Evolutionary conservation across 2,113 vertebrate species (phyloP).

Genomic region (Shinisaurus crocodilurus): DNA sequence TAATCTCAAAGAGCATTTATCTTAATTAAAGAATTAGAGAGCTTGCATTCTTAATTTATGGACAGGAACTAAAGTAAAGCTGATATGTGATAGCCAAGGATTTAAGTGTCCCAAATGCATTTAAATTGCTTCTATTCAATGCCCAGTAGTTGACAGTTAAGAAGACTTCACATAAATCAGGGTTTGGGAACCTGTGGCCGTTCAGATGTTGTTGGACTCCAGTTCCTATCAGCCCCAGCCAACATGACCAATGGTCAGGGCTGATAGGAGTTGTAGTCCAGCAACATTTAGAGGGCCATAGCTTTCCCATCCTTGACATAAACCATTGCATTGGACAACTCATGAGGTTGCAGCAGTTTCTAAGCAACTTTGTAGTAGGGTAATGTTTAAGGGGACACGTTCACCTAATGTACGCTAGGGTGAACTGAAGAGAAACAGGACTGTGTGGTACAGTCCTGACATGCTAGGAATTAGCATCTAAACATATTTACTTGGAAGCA

Average conservation of each 20-base stretch:
- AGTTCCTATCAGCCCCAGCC: neutral
- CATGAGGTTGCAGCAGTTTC: rapidly evolving
- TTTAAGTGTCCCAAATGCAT: neutral
- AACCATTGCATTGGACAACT: neutral
- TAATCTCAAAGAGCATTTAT: conserved; percentile 55
- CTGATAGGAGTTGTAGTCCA: neutral
- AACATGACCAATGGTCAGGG: neutral
- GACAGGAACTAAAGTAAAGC: neutral
- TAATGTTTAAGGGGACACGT: rapidly evolving
- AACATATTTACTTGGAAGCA: neutral
- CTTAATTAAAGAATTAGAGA: conserved; percentile 56
- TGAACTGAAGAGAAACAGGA: neutral
- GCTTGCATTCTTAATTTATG: conserved; percentile 11
- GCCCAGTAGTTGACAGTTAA: rapidly evolving
- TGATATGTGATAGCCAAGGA: neutral
- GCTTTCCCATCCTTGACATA: too few species aligned
- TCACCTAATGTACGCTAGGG: rapidly evolving
- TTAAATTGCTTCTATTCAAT: rapidly evolving
- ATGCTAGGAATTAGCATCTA: neutral
- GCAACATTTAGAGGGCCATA: neutral
- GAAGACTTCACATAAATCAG: neutral
- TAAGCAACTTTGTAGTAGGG: neutral
- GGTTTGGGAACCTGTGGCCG: neutral
- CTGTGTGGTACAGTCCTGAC: neutral
- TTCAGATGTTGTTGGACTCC: neutral